Base-by-base conservation (phyloP, 2,113 vertebrate species). In the Serilophus lunatus region DNA sequence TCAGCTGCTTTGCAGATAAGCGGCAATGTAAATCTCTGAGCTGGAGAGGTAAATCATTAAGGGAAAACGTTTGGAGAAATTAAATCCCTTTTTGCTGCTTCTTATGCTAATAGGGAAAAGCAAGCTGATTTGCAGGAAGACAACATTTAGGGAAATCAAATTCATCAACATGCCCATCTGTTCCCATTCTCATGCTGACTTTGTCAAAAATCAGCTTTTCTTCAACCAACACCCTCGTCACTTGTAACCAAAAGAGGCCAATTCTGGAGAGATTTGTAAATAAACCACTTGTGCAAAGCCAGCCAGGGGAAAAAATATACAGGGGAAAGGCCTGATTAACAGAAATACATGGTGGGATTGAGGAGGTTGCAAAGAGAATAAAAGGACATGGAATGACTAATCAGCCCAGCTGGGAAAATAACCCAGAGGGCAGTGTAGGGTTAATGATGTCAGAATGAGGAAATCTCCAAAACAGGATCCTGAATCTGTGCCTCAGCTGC, bases 81-180 rank as follows among this genome's bases (percentile, higher is more conserved):
- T 53, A 94, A 95, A 91, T 88, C 87, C 79, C 75, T 94, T 77
- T 54, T 53, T 59, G 71, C 93, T 96, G 92, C 59, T 86, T 82
- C 92, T 94, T 68, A 90, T 88, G 94, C 85, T 92, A 80, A 91
- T 29, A 33, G 68, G 60, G 75, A 83, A 63, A 95, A 81, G 35
- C 35, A 61, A 70, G 82, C 92, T 95, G 90, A 66, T 93, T 80
- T 82, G 79, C 87, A 86, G 82, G 89, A 95, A 87, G 76, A 77
- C 92, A 90, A 86, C 90, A n/a, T 56, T 66, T 36, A 90, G 75
- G 82, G 72, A 47, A 44, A 77, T 38, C 82, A 63, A 66, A 95
- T 86, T 77, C 94, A 81, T 86, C 95, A 77, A 26, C 71, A 29
- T 42, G 64, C 71, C 92, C 94, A 95, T 97, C 95, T 96, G 96